These are phyloP conservation scores for Channallabes apus DNA, from an alignment of 2,797 vertebrate species.

Conservation along the genomic window DNA sequence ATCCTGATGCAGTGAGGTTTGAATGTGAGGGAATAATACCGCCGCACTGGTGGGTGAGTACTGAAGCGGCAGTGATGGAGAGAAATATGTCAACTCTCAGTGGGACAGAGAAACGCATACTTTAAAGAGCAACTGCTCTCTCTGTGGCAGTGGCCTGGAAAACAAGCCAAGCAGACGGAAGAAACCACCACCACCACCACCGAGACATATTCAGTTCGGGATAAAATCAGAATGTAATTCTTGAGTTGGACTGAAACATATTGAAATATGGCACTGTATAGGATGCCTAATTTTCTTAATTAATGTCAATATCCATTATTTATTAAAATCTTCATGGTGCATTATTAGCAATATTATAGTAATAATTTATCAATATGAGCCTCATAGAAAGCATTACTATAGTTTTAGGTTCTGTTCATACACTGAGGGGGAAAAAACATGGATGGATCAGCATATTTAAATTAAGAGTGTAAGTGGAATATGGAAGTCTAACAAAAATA, in stretches of 20 bases:
- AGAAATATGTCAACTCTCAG: slow-evolving; percentile 73
- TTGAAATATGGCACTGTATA: not conserved
- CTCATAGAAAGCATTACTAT: no score
- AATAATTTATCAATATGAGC: not conserved
- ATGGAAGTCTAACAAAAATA: no score
- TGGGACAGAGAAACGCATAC: slow-evolving; percentile 72
- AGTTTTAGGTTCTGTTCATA: no score
- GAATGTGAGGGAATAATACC: slow-evolving; percentile 74
- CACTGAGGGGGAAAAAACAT: no score
- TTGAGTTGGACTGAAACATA: not conserved
- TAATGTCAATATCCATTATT: not conserved
- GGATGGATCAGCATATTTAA: no score
- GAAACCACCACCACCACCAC: slow-evolving; percentile 21
- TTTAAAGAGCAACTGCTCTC: slow-evolving; percentile 70
- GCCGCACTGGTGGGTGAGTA: slow-evolving; percentile 71
- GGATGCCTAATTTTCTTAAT: not conserved
- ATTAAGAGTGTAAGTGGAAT: no score
- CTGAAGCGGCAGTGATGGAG: slow-evolving; percentile 79
- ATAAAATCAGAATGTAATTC: not conserved
- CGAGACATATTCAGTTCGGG: not conserved
- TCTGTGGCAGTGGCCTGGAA: slow-evolving; percentile 58
- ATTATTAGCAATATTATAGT: not conserved
- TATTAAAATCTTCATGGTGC: not conserved
- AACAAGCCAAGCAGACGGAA: slow-evolving; percentile 50
- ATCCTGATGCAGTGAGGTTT: slow-evolving; percentile 68